phyloP scores from a whole-genome alignment of 2,797 vertebrate genomes.

The Heteromormyrus szaboi region DNA sequence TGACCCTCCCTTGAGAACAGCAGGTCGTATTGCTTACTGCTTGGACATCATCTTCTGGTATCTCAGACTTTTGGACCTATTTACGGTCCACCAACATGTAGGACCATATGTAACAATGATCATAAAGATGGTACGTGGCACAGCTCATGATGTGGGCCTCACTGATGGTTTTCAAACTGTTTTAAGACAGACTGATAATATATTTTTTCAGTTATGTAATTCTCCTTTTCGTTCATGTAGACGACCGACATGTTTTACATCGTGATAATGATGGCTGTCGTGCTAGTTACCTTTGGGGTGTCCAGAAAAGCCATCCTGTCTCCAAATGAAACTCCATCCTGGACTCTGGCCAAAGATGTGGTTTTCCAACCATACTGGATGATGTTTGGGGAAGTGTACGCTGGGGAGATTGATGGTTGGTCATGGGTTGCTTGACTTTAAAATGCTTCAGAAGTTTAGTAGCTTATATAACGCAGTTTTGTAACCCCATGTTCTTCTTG shows the following conservation, averaged over 20 bases:
- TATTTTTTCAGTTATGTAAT: conserved; percentile 18
- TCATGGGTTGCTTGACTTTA: conserved; percentile 25
- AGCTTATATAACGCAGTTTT: background rate
- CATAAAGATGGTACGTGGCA: conserved; percentile 84
- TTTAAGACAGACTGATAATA: background rate
- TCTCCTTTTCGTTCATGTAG: conserved; percentile 50
- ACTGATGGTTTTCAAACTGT: background rate
- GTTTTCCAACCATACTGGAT: conserved; percentile 97
- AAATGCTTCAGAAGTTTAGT: background rate
- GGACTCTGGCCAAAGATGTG: conserved; percentile 78
- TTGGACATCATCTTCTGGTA: conserved; percentile 98
- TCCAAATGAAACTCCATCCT: conserved; percentile 80
- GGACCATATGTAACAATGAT: conserved; percentile 97
- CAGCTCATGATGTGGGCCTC: background rate
- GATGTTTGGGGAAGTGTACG: conserved; percentile 97
- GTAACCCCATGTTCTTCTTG: conserved; percentile 14
- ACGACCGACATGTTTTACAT: conserved; percentile 97
- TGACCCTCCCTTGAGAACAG: conserved; percentile 54
- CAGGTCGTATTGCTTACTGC: conserved; percentile 80
- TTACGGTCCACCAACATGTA: conserved; percentile 89
- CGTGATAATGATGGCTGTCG: conserved; percentile 93
- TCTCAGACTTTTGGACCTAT: conserved; percentile 80
- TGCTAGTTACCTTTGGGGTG: conserved; percentile 89
- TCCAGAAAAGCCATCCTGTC: conserved; percentile 89
- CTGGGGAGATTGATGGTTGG: conserved; percentile 78